Conservation (phyloP, 2,797 vertebrate genomes). For the Chromobotia macracanthus region DNA sequence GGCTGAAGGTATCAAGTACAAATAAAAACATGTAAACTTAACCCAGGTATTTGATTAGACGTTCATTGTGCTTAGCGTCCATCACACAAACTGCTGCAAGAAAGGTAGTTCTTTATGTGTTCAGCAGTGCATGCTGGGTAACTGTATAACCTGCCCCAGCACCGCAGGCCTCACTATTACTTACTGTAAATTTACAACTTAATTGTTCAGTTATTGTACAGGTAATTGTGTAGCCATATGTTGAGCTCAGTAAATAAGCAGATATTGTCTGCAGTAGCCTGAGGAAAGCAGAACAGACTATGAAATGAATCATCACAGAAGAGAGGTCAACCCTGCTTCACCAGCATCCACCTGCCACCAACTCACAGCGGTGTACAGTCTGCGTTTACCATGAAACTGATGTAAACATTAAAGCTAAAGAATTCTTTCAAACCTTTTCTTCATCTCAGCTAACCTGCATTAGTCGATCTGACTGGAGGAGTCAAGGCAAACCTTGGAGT, state of each 20-base stretch:
- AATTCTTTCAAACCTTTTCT: too few species aligned
- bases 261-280: not conserved
- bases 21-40: too few species aligned
- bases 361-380: too few species aligned
- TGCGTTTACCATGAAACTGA: too few species aligned
- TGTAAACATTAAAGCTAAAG: too few species aligned
- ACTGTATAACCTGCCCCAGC: not conserved
- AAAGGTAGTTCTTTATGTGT: not conserved
- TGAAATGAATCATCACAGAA: not conserved
- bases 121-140: conserved; percentile 8
- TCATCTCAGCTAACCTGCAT: too few species aligned
- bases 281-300: not conserved
- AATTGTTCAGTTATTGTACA: not conserved
- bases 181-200: not conserved
- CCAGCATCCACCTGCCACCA: too few species aligned
- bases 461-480: not conserved
- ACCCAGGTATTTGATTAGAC: too few species aligned
- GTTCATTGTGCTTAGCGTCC: too few species aligned
- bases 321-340: not conserved
- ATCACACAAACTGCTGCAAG: too few species aligned
- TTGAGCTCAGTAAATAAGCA: not conserved
- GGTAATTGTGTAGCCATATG: not conserved
- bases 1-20: too few species aligned
- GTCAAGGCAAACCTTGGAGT: not conserved
- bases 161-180: not conserved